Evolutionary conservation across 2,797 vertebrate genomes (phyloP).

Genomic region (Gambusia yucatana): DNA sequence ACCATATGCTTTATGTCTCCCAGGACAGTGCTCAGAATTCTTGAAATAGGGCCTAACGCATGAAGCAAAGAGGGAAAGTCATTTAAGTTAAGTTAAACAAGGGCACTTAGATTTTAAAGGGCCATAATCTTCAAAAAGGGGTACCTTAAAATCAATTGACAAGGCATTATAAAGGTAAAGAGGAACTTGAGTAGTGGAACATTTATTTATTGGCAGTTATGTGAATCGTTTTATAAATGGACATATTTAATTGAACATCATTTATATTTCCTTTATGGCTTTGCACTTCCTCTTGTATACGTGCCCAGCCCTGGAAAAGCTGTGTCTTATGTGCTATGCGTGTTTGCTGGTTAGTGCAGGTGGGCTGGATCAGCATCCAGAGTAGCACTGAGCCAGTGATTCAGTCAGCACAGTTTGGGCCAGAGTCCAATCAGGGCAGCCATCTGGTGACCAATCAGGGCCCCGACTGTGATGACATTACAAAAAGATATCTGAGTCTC

Average conservation of each 20-base stretch:
- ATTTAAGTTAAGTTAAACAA: constrained; percentile 83
- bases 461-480: constrained; percentile 78
- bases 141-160: constrained; percentile 80
- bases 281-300: constrained; percentile 25
- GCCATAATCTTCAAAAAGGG: constrained; percentile 79
- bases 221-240: constrained; percentile 63
- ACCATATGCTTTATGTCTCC: constrained; percentile 79
- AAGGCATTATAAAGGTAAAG: constrained; percentile 74
- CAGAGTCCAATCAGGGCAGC: constrained; percentile 77
- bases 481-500: constrained; percentile 54
- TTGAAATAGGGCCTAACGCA: constrained; percentile 79
- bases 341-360: constrained; percentile 57
- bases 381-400: constrained; percentile 74
- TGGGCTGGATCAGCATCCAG: constrained; percentile 75
- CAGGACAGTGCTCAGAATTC: constrained; percentile 81
- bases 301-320: constrained; percentile 28
- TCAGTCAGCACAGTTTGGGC: constrained; percentile 77
- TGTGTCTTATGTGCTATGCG: constrained; percentile 20
- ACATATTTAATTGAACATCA: constrained; percentile 61
- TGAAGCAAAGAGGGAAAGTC: constrained; percentile 77
- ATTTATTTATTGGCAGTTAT: constrained; percentile 60
- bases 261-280: constrained; percentile 29
- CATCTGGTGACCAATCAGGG: constrained; percentile 83
- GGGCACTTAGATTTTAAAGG: constrained; percentile 81
- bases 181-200: constrained; percentile 60